phyloP scores from a whole-genome alignment of 2,113 vertebrate genomes.

The Menidia beryllina region DNA sequence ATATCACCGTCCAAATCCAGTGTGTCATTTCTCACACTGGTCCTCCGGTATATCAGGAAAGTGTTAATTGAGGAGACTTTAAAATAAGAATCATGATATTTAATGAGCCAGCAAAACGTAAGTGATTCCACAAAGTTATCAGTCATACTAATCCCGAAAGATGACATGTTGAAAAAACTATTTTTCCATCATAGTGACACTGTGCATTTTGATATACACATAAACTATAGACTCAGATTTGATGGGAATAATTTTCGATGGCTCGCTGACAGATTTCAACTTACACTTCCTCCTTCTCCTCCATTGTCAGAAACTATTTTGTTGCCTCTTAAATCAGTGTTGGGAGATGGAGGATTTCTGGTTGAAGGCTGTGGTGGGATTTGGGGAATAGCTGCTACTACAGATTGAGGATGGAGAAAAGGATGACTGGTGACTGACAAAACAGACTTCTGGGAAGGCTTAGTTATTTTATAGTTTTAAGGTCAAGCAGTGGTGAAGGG shows the following conservation, averaged over 20 bases:
- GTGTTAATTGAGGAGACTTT: slow-evolving; percentile 15
- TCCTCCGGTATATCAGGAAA: background rate
- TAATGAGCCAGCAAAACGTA: slow-evolving; percentile 6
- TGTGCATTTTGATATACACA: background rate
- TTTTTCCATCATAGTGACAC: slow-evolving; percentile 8
- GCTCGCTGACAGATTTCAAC: slow-evolving; percentile 62
- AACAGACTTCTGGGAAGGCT: slow-evolving; percentile 65
- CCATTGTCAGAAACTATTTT: slow-evolving; percentile 72
- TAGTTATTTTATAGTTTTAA: slow-evolving; percentile 49
- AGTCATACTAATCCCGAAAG: background rate
- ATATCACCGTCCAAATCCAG: slow-evolving; percentile 30
- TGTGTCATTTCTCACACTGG: slow-evolving; percentile 1
- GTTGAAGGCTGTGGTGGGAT: slow-evolving; percentile 69
- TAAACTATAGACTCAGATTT: slow-evolving; percentile 21
- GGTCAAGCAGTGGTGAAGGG: slow-evolving; percentile 58
- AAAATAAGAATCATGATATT: slow-evolving; percentile 3
- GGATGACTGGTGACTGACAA: slow-evolving; percentile 71
- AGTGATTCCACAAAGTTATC: slow-evolving; percentile 14
- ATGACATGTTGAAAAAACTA: background rate
- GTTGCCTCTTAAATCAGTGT: slow-evolving; percentile 57
- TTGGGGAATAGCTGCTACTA: slow-evolving; percentile 75
- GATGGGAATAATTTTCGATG: slow-evolving; percentile 48
- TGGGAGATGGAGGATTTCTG: slow-evolving; percentile 48
- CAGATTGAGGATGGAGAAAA: slow-evolving; percentile 72
- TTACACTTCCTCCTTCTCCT: slow-evolving; percentile 29